Base-by-base conservation (phyloP, 2,888 invertebrate species). In the Drosophila melanocephala region DNA sequence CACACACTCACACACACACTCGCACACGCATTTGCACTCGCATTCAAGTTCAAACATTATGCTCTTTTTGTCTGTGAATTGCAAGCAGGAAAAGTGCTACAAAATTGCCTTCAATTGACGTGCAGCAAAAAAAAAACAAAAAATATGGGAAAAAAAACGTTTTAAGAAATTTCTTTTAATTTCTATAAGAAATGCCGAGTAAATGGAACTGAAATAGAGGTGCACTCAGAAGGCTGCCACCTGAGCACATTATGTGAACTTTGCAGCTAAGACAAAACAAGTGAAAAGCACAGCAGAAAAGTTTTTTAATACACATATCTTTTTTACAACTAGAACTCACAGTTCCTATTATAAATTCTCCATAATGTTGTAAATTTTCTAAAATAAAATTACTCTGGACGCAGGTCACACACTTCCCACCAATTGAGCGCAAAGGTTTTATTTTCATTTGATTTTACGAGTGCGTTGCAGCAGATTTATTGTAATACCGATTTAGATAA, bases 41-140 rank as follows among this genome's bases (percentile, higher is more conserved):
- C 37, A 60, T 42, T 58, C 22, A 50, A 37, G 26, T 56, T 65
- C 50, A 76, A 67, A 72, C 59, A 58, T 67, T 68, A 75, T 79
- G 81, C 69, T 76, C 61, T 89, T 87, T 77, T 72, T 82, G 69
- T 42, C 51, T 70, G 65, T 72, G 72, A 76, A 87, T 70, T 70
- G 78, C 68, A 63, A 65, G 63, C 75, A 58, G 62, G 57, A 42
- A 81, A 75, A 83, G 79, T 56, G 72, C 71, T 76, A 68, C 73
- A 39, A 75, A 87, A 89, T 87, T 89, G 73, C 75, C 81, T 82
- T 63, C 75, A 82, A 84, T 77, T 72, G 73, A 73, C 53, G 55
- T 72, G 32, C 28, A 50, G 51, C n/a, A 56, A 19, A 7, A 10
- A 32, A 32, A 30, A 9, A n/a, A 5, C 12, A 3, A 62, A 1